Base-by-base conservation (phyloP, 2,888 invertebrate species). In the Dermolepida albohirtum region DNA sequence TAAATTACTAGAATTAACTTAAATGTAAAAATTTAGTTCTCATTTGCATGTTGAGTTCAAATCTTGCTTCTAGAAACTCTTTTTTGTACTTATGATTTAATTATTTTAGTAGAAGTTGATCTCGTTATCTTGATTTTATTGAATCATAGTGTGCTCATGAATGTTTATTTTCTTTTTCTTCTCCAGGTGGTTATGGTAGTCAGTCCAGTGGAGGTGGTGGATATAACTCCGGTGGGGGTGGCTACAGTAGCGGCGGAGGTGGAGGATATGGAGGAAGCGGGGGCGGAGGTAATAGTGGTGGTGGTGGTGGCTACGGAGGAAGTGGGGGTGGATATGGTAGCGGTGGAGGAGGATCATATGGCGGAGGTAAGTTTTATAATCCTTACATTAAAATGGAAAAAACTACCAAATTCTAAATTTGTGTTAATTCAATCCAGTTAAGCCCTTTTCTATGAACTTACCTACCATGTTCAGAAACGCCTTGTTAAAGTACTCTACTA, bases 241-340 rank as follows among this genome's bases (percentile, higher is more conserved):
- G 75, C 43, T 73, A 74, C 4, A 70, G 72, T n/a, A 70, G 74
- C 44, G 79, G 81, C 78, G 79, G 86, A 39, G 73, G 78, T 78
- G 79, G 86, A 39, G 73, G 78, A 40, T 85, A 76, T 14, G 50
- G 43, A 44, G 79, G 78, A 70, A 86, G 78, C 59, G 84, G 86
- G 52, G 83, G 87, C 84, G 74, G 22, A 2, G 22, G 86, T 59
- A 76, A 87, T 80, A 79, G 87, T 83, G 72, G 87, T 59, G 85
- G 87, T 49, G 85, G 87, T 81, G 82, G 87, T 82, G 76, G 86
- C 81, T 68, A 87, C 84, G 81, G 87, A 82, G 81, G 81, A 82
- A 83, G 87, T 82, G 87, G 86, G 80, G 88, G 84, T 83, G 88
- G 88, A 88, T 88, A 82, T 87, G 88, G 78, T 70, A 87, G 78